Base-by-base conservation (phyloP, 2,113 vertebrate genomes). In the Megaceryle torquata region DNA sequence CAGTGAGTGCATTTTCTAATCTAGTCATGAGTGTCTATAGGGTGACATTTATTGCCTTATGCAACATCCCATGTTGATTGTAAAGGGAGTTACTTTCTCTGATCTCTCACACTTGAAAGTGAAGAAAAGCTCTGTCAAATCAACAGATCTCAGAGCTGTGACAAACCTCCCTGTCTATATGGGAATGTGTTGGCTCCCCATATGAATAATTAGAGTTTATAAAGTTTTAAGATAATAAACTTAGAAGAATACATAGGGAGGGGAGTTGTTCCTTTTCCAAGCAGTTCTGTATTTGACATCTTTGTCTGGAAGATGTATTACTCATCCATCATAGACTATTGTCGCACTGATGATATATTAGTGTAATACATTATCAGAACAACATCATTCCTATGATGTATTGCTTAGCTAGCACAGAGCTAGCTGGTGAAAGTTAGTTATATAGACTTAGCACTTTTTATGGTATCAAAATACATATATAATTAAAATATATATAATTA, bases 311-410 rank as follows among this genome's bases (percentile, higher is more conserved):
- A 97, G 97, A 97, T 87, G 22, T 97, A 97, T 97, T 96, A 90
- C 67, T 97, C 93, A 97, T 97, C 89, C 82, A 95, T 98, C 97
- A 98, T 78, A 93, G 64, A 94, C 56, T 77, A 12, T 94, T 67
- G 67, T 96, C 94, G 96, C 59, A 71, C 26, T 37, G 41, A 77
- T 98, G 96, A 98, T 98, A 67, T 94, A 98, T 98, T 95, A 95
- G 91, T 91, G 88, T 92, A 97, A 97, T 98, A 96, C 92, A 97
- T 98, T 97, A 98, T 96, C 91, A 97, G 96, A 96, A 93, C 80
- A 84, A 84, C 91, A 89, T 95, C 61, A 80, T 86, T 94, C 25
- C 33, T 54, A 21, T 97, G 96, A 98, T 98, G 31, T 84, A 97
- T 97, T 96, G 78, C 82, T 85, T 83, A 94, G 46, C 33, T 77